Percentiles rank a stretch among this genome's conserved stretches.
Evolutionary conservation across 2,888 invertebrate genomes (phyloP).

Genomic region (Catocala nupta): DNA sequence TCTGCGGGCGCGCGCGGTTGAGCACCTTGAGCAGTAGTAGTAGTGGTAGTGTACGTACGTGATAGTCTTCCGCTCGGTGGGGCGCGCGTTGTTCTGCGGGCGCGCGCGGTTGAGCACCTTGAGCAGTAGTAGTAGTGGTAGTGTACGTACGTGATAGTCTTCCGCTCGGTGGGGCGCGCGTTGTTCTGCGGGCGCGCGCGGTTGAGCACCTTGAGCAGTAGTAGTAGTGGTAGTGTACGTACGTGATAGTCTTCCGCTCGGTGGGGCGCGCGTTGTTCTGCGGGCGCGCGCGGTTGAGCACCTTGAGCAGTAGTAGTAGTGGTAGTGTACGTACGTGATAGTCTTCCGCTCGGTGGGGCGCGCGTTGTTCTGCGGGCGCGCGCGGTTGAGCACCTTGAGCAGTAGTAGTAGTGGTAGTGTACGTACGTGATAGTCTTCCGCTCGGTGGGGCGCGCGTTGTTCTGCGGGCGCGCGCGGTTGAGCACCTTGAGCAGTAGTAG

Average conservation of each 20-base stretch:
- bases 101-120: not conserved
- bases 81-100: not conserved
- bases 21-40: not conserved
- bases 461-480: not conserved
- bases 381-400: not conserved
- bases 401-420: not conserved
- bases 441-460: not conserved
- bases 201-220: not conserved
- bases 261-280: conserved; percentile 94
- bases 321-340: too few relatives aligned
- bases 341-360: too few relatives aligned
- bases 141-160: too few relatives aligned
- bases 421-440: too few relatives aligned
- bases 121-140: not conserved
- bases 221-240: conserved; percentile 73
- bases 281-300: conserved; percentile 98
- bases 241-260: conserved; percentile 98
- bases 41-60: too few relatives aligned
- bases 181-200: not conserved
- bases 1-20: not conserved
- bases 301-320: conserved; percentile 94
- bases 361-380: not conserved
- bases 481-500: not conserved
- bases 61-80: too few relatives aligned
- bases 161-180: not conserved